Evolutionary conservation across 2,888 invertebrate species (phyloP), one percentile per base, ranked within the genome.

Genomic region (Ichneumon xanthorius): DNA sequence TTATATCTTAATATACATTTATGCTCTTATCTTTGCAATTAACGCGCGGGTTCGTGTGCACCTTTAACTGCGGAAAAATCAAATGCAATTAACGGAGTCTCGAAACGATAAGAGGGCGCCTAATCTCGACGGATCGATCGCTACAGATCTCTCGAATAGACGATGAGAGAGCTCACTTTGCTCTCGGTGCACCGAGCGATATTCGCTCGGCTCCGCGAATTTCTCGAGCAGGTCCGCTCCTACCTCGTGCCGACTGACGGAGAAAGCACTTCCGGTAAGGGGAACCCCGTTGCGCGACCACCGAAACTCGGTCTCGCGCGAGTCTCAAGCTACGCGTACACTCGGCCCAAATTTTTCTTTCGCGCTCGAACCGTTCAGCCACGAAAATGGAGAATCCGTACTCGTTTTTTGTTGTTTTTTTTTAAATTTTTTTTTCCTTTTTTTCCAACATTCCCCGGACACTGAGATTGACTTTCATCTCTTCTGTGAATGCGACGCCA

Each of bases 181-280:
- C 14, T 26, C 61, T 11, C 30, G 61, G 26, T n/a, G 5, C 14
- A 14, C 1, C 6, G 26, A 26, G 26, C 19, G 55, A 22, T 22
- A 63, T 30, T 4, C 63, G 63, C 63, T 63, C 22, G 22, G 61
- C 37, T n/a, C 45, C 22, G 71, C 22, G 50, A 79, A 71, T 79
- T 71, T 71, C 71, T 71, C 63, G 63, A n/a, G 61, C 71, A 48
- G 63, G 61, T n/a, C n/a, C 33, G 63, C 58, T 45, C 63, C 33
- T 45, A 22, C 16, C 9, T 30, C 33, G 16, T 16, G 72, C 48
- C n/a, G 14, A 50, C 75, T 65, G 65, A 48, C 55, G 76, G 84
- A 80, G 84, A 84, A 84, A 84, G 84, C 80, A 84, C 70, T 84
- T 84, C 80, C 84, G 76, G 76, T 65, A 80, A 65, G 37, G 76